phyloP scores from a whole-genome alignment of 1,140 invertebrate species.

The Aphidius ervi region DNA sequence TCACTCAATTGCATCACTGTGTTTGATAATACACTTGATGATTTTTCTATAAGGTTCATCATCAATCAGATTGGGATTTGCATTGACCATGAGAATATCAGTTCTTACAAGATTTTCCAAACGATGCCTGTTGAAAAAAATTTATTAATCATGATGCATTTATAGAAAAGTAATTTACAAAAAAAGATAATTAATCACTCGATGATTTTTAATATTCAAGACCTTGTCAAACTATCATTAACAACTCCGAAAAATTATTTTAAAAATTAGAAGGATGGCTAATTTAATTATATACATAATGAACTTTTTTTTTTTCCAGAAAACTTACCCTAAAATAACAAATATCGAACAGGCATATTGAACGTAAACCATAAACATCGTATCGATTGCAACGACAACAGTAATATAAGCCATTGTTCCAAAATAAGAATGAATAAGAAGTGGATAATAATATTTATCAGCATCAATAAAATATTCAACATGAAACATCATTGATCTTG shows the following conservation, averaged over 20 bases:
- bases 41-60: conserved; percentile 21
- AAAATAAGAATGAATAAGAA: conserved; percentile 32
- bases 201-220: too few species aligned
- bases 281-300: not conserved
- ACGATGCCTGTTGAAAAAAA: conserved; percentile 20
- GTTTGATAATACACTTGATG: conserved; percentile 26
- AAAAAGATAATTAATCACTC: too few species aligned
- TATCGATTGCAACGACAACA: conserved; percentile 30
- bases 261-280: not conserved
- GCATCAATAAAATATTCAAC: conserved; percentile 30
- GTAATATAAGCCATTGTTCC: conserved; percentile 28
- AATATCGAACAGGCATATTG: conserved; percentile 33
- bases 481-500: conserved; percentile 29
- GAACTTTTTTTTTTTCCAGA: too few species aligned
- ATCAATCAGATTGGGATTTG: conserved; percentile 16
- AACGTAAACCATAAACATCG: conserved; percentile 28
- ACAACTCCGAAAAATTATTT: too few species aligned
- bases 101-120: conserved; percentile 24
- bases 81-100: conserved; percentile 21
- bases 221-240: too few species aligned
- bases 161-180: too few species aligned
- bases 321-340: conserved; percentile 31
- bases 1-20: conserved; percentile 29
- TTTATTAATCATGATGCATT: too few species aligned
- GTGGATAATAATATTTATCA: conserved; percentile 30